Evolutionary conservation across 2,113 vertebrate genomes (phyloP), one percentile per base, ranked within the genome.

Genomic region (Sylvilagus bachmani): DNA sequence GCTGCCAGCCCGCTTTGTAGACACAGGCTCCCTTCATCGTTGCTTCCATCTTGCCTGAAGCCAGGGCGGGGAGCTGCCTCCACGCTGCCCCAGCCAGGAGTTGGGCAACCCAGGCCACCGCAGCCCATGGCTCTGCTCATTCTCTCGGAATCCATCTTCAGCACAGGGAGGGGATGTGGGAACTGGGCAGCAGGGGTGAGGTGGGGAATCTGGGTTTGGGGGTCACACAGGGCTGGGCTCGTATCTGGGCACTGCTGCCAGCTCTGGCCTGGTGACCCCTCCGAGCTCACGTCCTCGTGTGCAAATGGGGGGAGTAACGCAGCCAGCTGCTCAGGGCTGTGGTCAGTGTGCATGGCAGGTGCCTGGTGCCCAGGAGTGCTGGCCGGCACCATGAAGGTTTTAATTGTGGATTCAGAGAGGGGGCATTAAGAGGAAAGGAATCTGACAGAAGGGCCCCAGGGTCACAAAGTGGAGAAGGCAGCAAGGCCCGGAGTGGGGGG

Each of bases 191-290:
- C 13, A 13, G 17, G 17, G 19, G 27, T 74, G 2, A 33, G 25
- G 9, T 33, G 36, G 44, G 80, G 44, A 91, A 95, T 86, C 78
- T 95, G 91, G 92, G 49, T 92, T 96, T 95, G 64, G 92, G 81
- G 73, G 92, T 93, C 81, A 94, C 66, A 17, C 61, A 38, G 62
- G 89, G 24, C 73, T 90, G 88, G 90, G 69, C 38, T 84, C 85
- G 94, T 82, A 64, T 70, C 62, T 79, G 66, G 62, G 31, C 38
- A 16, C 38, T 84, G 38, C 81, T 79, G 22, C 86, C 61, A 44
- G 44, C 55, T 78, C 44, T 2, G 53, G 83, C 73, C 27, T 91
- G 80, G 27, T 71, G 49, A 69, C 88, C 44, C 81, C 55, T 33
- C 31, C 27, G 64, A 89, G 10, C 70, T n/a, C 3, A 16, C 79